Evolutionary conservation across 2,888 invertebrate genomes (phyloP).

Genomic region (Bombylius major): DNA sequence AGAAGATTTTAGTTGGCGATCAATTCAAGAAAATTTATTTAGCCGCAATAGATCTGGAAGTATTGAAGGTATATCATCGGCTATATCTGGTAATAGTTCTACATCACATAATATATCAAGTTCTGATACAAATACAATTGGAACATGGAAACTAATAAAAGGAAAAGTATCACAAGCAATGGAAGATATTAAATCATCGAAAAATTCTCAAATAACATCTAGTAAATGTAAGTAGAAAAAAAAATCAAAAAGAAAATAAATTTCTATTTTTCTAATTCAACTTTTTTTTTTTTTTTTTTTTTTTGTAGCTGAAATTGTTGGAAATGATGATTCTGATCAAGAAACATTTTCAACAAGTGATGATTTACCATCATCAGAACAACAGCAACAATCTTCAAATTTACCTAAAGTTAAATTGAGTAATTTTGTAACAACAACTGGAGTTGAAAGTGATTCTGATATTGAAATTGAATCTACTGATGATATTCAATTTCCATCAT

Average conservation of each 20-base stretch:
- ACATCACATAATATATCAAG: constrained; percentile 22
- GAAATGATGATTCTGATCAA: constrained; percentile 29
- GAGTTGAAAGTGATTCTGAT: constrained; percentile 20
- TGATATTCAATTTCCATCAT: constrained; percentile 17
- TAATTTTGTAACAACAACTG: not conserved
- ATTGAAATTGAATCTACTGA: constrained; percentile 28
- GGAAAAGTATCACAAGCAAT: constrained; percentile 35
- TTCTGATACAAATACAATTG: constrained; percentile 25
- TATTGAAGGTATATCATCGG: constrained; percentile 29
- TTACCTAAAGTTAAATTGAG: not conserved
- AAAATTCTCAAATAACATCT: constrained; percentile 14
- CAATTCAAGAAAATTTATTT: constrained; percentile 12
- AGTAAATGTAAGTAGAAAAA: constrained; percentile 7
- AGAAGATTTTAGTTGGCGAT: constrained; percentile 13
- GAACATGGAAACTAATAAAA: constrained; percentile 35
- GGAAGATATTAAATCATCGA: constrained; percentile 36
- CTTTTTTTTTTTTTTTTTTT: not conserved
- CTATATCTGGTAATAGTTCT: constrained; percentile 21
- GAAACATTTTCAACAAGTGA: constrained; percentile 29
- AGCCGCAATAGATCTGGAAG: constrained; percentile 27
- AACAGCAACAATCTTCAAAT: not conserved
- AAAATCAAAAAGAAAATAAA: not conserved
- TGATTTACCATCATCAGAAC: constrained; percentile 18
- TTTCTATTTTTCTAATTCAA: too few relatives aligned
- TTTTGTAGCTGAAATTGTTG: constrained; percentile 4